phyloP scores from a whole-genome alignment of 2,888 invertebrate species.

The Chamaedrilus cognettii region DNA sequence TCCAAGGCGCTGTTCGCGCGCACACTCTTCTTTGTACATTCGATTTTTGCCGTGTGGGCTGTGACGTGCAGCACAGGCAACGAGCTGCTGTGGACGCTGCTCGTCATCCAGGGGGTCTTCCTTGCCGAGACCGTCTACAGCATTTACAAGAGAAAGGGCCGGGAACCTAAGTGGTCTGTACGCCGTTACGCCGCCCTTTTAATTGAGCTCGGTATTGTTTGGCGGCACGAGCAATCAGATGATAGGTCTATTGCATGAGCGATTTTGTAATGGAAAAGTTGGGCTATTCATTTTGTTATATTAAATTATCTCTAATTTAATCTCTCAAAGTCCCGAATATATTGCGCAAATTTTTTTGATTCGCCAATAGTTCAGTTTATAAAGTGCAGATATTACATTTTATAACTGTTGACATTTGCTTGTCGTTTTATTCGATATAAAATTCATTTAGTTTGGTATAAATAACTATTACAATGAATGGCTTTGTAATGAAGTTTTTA shows the following conservation, averaged over 20 bases:
- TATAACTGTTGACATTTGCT: too few species aligned
- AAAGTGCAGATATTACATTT: too few species aligned
- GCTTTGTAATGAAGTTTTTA: too few species aligned
- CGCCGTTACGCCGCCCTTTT: neutral
- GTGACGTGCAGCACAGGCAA: constrained; percentile 75
- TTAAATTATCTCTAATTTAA: too few species aligned
- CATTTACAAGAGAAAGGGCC: constrained; percentile 8
- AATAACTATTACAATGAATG: too few species aligned
- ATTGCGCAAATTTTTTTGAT: too few species aligned
- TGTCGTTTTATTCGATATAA: too few species aligned
- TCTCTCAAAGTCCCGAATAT: too few species aligned
- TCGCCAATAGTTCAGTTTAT: too few species aligned
- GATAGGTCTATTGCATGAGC: neutral
- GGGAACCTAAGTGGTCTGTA: constrained; percentile 21
- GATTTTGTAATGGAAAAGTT: neutral
- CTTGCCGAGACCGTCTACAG: constrained; percentile 72
- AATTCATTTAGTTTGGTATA: too few species aligned
- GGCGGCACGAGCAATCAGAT: neutral
- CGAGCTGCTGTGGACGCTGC: constrained; percentile 76
- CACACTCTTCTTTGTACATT: constrained; percentile 68
- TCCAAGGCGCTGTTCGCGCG: constrained; percentile 40
- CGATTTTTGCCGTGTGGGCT: constrained; percentile 85
- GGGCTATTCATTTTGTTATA: neutral
- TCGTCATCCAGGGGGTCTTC: constrained; percentile 76
- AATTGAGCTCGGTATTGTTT: neutral